Evolutionary conservation across 1,140 invertebrate genomes (phyloP).

Genomic region (Drosophila ohnishii): DNA sequence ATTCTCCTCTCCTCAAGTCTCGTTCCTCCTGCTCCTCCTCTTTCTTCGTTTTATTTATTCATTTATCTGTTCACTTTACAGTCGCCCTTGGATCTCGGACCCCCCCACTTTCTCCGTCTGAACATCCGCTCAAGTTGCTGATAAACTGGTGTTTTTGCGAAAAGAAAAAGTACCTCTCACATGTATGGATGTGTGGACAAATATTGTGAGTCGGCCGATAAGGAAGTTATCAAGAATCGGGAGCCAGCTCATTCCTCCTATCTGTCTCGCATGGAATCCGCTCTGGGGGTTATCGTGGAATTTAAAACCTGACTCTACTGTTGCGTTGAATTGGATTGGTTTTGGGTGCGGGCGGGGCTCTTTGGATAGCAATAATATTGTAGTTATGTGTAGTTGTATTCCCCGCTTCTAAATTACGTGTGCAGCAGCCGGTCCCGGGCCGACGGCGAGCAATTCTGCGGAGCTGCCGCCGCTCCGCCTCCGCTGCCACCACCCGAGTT

Average conservation of each 20-base stretch:
- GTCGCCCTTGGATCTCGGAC: constrained; percentile 20
- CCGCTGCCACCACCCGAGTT: constrained; percentile 17
- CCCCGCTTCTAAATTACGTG: constrained; percentile 75
- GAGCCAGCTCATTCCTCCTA: constrained; percentile 31
- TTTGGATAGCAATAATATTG: constrained; percentile 62
- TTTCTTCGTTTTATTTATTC: constrained; percentile 8
- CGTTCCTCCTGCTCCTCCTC: constrained; percentile 3
- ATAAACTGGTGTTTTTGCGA: constrained; percentile 60
- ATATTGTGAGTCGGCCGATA: constrained; percentile 49
- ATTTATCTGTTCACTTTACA: constrained; percentile 23
- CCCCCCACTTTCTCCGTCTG: constrained; percentile 4
- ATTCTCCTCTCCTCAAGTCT: constrained; percentile 28
- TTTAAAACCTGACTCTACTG: constrained; percentile 37
- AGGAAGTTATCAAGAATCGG: constrained; percentile 44
- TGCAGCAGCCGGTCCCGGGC: constrained; percentile 74
- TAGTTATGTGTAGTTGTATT: constrained; percentile 26
- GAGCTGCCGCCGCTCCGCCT: constrained; percentile 23
- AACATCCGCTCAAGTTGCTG: constrained; percentile 69
- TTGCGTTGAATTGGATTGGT: constrained; percentile 9
- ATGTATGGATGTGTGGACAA: constrained; percentile 36
- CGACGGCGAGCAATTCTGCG: constrained; percentile 67
- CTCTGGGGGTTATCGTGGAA: constrained; percentile 33
- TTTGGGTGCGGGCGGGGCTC: constrained; percentile 29
- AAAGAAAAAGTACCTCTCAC: constrained; percentile 18
- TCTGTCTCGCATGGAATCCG: constrained; percentile 16